Conservation (phyloP, 1,140 invertebrate genomes). For the Drosophila carrolli region DNA sequence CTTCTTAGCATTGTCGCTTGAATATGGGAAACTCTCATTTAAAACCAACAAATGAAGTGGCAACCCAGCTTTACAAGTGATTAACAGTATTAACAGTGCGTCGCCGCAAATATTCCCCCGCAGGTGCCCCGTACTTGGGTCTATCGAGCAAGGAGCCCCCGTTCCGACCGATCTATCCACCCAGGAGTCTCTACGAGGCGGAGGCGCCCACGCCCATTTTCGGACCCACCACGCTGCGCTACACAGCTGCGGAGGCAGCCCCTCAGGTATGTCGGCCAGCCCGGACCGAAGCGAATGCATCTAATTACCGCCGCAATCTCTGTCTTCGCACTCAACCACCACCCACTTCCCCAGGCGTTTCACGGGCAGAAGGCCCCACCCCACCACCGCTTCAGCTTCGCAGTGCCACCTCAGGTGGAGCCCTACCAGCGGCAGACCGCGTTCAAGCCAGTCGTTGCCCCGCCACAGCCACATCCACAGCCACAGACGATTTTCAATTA, state of each 20-base stretch:
- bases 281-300: slow-evolving; percentile 23
- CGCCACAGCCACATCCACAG: neutral
- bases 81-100: neutral
- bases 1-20: too few relatives aligned
- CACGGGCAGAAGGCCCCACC: slow-evolving; percentile 22
- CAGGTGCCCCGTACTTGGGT: slow-evolving; percentile 40
- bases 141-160: slow-evolving; percentile 43
- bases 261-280: slow-evolving; percentile 43
- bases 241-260: slow-evolving; percentile 61
- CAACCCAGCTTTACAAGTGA: neutral
- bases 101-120: neutral
- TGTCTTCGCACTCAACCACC: neutral
- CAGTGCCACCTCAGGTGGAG: slow-evolving; percentile 63
- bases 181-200: slow-evolving; percentile 47
- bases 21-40: neutral
- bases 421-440: slow-evolving; percentile 56
- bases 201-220: slow-evolving; percentile 48
- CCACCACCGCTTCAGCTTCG: slow-evolving; percentile 69
- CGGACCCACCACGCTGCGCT: slow-evolving; percentile 67
- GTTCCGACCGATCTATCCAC: slow-evolving; percentile 50
- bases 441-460: slow-evolving; percentile 25
- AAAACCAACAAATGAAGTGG: neutral
- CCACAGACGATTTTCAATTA: slow-evolving; percentile 47
- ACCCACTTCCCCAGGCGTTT: neutral
- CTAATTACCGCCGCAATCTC: slow-evolving; percentile 41